These are phyloP conservation scores for Trissoscelio sp. DNA, from an alignment of 2,888 invertebrate species.

Conservation along the genomic window DNA sequence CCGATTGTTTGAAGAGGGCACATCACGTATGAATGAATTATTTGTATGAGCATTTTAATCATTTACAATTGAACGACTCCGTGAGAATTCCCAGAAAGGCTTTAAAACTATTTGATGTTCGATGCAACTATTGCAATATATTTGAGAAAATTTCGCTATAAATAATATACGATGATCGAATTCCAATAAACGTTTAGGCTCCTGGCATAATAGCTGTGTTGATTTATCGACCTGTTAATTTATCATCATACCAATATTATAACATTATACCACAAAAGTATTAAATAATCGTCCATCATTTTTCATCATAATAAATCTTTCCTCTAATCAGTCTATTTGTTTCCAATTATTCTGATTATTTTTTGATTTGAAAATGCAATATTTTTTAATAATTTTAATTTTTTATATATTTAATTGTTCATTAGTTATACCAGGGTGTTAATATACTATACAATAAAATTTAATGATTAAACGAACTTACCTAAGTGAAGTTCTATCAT, in stretches of 20 bases:
- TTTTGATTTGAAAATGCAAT: no score
- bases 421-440: no score
- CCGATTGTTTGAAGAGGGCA: no score
- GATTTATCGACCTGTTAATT: slow-evolving; percentile 44
- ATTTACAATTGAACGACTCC: background rate
- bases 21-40: no score
- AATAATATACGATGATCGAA: slow-evolving; percentile 53
- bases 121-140: slow-evolving; percentile 36
- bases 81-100: slow-evolving; percentile 18
- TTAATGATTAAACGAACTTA: no score
- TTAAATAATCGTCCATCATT: slow-evolving; percentile 14
- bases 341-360: no score
- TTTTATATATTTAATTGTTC: no score
- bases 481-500: no score
- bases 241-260: slow-evolving; percentile 44
- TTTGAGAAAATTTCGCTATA: slow-evolving; percentile 35
- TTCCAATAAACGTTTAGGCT: slow-evolving; percentile 46
- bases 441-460: no score
- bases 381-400: no score
- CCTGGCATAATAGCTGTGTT: slow-evolving; percentile 9
- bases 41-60: slow-evolving; percentile 11
- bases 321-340: no score
- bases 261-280: slow-evolving; percentile 10
- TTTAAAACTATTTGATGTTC: slow-evolving; percentile 24
- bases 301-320: no score